Evolutionary conservation across 2,888 invertebrate genomes (phyloP).

Genomic region (Xestia c-nigrum): DNA sequence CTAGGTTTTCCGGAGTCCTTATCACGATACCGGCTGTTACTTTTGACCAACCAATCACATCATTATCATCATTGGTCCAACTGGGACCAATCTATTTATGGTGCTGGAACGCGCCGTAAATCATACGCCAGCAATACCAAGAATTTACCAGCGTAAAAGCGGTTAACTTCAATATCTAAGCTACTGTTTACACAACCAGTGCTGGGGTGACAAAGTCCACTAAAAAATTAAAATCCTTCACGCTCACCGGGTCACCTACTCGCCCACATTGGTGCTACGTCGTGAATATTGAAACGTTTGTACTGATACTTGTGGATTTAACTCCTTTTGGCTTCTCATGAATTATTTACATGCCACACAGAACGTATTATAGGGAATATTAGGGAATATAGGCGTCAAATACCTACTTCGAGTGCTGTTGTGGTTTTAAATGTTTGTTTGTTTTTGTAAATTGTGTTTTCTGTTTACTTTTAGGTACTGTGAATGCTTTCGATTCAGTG

Average conservation of each 20-base stretch:
- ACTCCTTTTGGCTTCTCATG: constrained; percentile 69
- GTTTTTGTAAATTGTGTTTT: not conserved
- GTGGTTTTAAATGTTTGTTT: not conserved
- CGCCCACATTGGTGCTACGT: constrained; percentile 65
- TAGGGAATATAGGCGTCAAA: constrained; percentile 49
- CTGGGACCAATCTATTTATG: no score
- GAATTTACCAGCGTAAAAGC: constrained; percentile 2
- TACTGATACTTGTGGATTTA: constrained; percentile 69
- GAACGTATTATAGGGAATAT: constrained; percentile 58
- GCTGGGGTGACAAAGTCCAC: constrained; percentile 34
- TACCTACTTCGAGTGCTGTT: not conserved
- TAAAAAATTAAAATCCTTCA: constrained; percentile 58
- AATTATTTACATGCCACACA: constrained; percentile 72
- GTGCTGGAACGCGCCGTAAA: no score
- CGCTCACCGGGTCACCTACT: constrained; percentile 72
- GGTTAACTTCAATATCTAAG: not conserved
- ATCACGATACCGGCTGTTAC: no score
- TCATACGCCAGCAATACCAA: not conserved
- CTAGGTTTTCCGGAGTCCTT: no score
- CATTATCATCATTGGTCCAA: no score
- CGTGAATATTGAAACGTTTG: constrained; percentile 70
- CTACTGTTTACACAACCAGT: constrained; percentile 9
- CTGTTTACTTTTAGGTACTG: no score
- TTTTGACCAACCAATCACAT: no score
- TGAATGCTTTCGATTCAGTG: no score